Base-by-base conservation (phyloP, 1,140 invertebrate species). In the Ceratoteleas bidentatus region DNA sequence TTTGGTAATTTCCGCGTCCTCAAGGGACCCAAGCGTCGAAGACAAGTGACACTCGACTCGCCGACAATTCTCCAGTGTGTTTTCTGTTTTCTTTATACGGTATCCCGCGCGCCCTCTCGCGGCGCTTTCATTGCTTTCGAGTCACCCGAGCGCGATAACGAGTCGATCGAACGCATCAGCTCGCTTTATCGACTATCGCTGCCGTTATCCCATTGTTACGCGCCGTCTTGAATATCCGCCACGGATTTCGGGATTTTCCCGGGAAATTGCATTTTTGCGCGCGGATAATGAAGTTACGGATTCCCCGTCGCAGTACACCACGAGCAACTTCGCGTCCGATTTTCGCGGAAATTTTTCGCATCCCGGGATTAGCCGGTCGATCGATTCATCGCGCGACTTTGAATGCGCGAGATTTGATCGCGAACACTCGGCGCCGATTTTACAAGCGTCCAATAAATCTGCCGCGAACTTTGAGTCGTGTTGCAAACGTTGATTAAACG, bases 41-140 rank as follows among this genome's bases (percentile, higher is more conserved):
- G 84, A 88, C 87, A 86, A 89, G 88, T 88, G 88, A 87, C 89
- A 87, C 86, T 90, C 85, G 87, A 86, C 86, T 90, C 86, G 53
- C 82, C 77, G 74, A 65, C 77, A 75, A 77, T 80, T 85, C 81
- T 86, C 52, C 57, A 84, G 68, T 80, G 70, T 81, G 68, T 84
- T 87, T 87, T 88, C 76, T 87, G 85, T 87, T 86, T 84, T 85
- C 81, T 78, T 75, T 76, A 72, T 75, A 66, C 54, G 47, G 50
- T 66, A 78, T 83, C 75, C 52, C 16, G 33, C 45, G 50, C 68
- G 68, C 56, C 57, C 69, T 68, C 53, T 77, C 38, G 13, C 13
- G 54, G 49, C 62, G 64, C 60, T 79, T 75, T 75, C 54, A 57
- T 64, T 60, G 74, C 38, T 74, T 32, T 24, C 24, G 16, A 77